Percentiles rank a stretch among this genome's conserved stretches.
phyloP scores from a whole-genome alignment of 2,888 invertebrate species.

The Troglohyphantes excavatus region DNA sequence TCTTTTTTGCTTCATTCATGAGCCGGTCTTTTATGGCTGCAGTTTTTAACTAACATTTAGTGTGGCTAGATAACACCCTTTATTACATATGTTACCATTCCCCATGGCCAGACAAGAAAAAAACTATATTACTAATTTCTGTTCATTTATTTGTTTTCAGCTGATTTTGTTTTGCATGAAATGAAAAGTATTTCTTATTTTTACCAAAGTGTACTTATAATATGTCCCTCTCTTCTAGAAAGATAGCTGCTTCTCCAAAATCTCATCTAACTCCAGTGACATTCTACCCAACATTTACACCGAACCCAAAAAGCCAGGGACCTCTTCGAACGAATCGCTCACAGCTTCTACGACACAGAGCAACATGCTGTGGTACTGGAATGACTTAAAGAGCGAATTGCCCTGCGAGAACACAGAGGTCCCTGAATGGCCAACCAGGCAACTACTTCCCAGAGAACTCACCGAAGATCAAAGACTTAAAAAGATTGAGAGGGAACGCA shows the following conservation, averaged over 20 bases:
- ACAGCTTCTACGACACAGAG: constrained; percentile 42
- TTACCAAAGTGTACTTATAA: not conserved
- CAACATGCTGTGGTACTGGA: constrained; percentile 59
- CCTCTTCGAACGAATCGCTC: not conserved
- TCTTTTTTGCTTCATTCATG: too few relatives aligned
- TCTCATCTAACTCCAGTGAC: not conserved
- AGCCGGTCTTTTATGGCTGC: too few relatives aligned
- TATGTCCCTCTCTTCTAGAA: not conserved
- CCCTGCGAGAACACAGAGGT: not conserved
- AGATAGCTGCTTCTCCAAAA: too few relatives aligned
- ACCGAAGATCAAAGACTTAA: constrained; percentile 21
- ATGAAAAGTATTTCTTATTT: too few relatives aligned
- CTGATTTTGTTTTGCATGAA: too few relatives aligned
- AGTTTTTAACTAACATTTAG: too few relatives aligned
- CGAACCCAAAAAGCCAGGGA: not conserved
- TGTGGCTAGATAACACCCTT: too few relatives aligned
- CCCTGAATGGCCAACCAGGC: not conserved
- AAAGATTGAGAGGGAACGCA: constrained; percentile 12
- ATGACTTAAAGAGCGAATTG: constrained; percentile 2
- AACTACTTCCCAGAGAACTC: not conserved
- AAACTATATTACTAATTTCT: too few relatives aligned
- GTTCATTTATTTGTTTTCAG: too few relatives aligned
- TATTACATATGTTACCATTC: too few relatives aligned
- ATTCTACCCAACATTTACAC: not conserved
- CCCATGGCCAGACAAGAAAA: too few relatives aligned